These are phyloP conservation scores for Scaptomyza cyrtandrae DNA, from an alignment of 2,888 invertebrate genomes.

Conservation along the genomic window DNA sequence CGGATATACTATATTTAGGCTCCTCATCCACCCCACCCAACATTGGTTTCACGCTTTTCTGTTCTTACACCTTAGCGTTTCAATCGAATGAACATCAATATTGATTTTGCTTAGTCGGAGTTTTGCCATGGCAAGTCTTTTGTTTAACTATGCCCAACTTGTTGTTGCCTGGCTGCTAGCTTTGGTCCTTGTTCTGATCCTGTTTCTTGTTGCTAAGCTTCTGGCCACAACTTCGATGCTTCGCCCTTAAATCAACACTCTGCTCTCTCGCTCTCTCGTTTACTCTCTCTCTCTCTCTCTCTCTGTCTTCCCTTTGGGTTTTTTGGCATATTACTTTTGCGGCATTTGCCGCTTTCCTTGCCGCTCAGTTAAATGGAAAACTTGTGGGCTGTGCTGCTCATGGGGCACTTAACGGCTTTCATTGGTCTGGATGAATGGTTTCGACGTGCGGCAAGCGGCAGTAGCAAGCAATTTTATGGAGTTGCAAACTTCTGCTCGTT, in stretches of 20 bases:
- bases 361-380: conserved; percentile 54
- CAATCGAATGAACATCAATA: conserved; percentile 68
- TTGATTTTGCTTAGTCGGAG: conserved; percentile 67
- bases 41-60: not conserved
- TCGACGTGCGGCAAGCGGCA: conserved; percentile 20
- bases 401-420: conserved; percentile 71
- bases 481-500: conserved; percentile 72
- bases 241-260: conserved; percentile 58
- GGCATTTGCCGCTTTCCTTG: conserved; percentile 48
- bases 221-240: conserved; percentile 9
- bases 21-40: too few species aligned
- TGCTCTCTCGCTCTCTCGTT: conserved; percentile 11
- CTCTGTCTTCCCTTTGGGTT: conserved; percentile 7
- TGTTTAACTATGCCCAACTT: conserved; percentile 61
- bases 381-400: conserved; percentile 50
- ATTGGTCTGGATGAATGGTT: conserved; percentile 54
- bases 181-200: conserved; percentile 7
- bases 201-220: not conserved
- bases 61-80: conserved; percentile 47
- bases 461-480: conserved; percentile 57
- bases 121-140: conserved; percentile 46
- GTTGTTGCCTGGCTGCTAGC: conserved; percentile 19
- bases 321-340: conserved; percentile 57
- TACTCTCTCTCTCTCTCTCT: not conserved
- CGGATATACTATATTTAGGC: conserved; percentile 25